Percentiles rank a stretch among this genome's conserved stretches.
These are phyloP conservation scores for Menura novaehollandiae DNA, from an alignment of 2,113 vertebrate genomes.

Conservation along the genomic window DNA sequence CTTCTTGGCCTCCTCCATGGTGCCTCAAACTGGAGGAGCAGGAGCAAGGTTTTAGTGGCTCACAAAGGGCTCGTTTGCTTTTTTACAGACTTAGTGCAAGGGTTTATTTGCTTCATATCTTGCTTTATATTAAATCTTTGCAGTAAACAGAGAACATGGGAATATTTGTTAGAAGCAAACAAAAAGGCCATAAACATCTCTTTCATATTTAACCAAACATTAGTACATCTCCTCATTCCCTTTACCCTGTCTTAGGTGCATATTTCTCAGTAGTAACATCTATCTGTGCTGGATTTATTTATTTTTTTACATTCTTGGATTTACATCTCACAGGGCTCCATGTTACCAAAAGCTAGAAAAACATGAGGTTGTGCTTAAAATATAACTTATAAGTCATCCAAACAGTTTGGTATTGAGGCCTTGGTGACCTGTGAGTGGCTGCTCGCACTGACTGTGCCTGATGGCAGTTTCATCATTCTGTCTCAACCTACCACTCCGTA, in stretches of 20 bases:
- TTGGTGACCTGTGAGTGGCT: neutral
- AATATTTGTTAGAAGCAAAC: neutral
- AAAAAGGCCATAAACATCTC: neutral
- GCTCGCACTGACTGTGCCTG: neutral
- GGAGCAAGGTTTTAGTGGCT: neutral
- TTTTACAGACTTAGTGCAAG: neutral
- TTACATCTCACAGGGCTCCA: neutral
- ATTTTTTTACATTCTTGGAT: neutral
- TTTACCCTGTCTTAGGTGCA: neutral
- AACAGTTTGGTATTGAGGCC: neutral
- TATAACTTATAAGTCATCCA: neutral
- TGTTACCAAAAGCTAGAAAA: conserved; percentile 29
- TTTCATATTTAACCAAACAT: neutral
- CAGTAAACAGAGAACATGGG: neutral
- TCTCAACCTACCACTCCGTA: rapidly evolving
- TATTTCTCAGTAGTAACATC: neutral
- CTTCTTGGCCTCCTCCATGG: neutral
- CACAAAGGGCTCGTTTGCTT: neutral
- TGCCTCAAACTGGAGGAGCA: neutral
- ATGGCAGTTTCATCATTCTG: neutral
- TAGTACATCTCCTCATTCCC: neutral
- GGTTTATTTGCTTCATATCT: neutral
- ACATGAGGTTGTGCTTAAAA: conserved; percentile 37
- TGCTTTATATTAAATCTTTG: neutral
- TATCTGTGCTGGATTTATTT: neutral